phyloP scores from a whole-genome alignment of 2,888 invertebrate species.

The Lasioglossum morio region DNA sequence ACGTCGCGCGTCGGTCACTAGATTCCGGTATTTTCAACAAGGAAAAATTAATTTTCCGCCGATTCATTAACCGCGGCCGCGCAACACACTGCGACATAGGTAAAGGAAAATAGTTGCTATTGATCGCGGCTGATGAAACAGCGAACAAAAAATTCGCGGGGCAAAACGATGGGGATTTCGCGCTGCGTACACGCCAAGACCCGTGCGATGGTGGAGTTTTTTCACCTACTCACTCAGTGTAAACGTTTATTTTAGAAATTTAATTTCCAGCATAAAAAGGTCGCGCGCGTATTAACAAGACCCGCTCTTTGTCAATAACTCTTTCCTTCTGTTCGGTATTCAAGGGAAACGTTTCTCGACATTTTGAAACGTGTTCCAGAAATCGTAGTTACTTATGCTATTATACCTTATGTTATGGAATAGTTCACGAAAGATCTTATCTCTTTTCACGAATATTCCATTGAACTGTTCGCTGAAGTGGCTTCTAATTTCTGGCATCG shows the following conservation, averaged over 20 bases:
- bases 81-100: slow-evolving; percentile 2
- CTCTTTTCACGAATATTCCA: too few species aligned
- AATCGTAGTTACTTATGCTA: too few species aligned
- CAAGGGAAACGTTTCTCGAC: background rate
- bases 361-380: background rate
- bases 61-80: background rate
- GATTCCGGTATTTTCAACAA: background rate
- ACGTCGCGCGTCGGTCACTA: background rate
- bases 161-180: slow-evolving; percentile 27
- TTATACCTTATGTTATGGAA: too few species aligned
- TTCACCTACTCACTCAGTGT: slow-evolving; percentile 12
- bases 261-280: slow-evolving; percentile 28
- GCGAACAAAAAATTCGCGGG: slow-evolving; percentile 23
- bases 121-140: slow-evolving; percentile 37
- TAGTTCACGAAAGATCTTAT: too few species aligned
- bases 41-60: background rate
- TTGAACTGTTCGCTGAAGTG: too few species aligned
- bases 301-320: background rate
- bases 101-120: slow-evolving; percentile 30
- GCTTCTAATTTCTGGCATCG: background rate
- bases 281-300: slow-evolving; percentile 10
- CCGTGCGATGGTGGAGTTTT: slow-evolving; percentile 16
- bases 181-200: slow-evolving; percentile 24
- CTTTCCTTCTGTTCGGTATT: background rate
- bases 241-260: slow-evolving; percentile 41